These are phyloP conservation scores for Melanaphis sacchari DNA, from an alignment of 1,140 invertebrate species.

Conservation along the genomic window DNA sequence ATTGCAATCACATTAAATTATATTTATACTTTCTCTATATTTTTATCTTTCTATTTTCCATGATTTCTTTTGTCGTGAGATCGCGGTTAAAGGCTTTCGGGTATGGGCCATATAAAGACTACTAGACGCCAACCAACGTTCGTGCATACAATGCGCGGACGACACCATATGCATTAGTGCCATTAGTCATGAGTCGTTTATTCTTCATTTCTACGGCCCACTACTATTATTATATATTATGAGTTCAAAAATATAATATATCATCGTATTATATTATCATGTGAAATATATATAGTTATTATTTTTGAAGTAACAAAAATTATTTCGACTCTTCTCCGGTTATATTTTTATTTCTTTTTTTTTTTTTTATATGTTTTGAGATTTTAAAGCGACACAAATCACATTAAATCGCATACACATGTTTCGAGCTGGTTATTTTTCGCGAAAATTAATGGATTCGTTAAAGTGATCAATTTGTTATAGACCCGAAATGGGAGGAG, in stretches of 20 bases:
- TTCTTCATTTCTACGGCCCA: background rate
- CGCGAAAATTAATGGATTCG: background rate
- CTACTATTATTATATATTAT: background rate
- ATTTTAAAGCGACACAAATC: constrained; percentile 16
- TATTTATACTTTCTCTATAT: background rate
- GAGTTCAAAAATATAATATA: constrained; percentile 1
- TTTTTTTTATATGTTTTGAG: background rate
- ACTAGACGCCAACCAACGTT: constrained; percentile 13
- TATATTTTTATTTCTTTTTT: background rate
- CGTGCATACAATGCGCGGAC: background rate
- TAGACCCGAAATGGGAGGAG: background rate
- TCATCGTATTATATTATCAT: constrained; percentile 12
- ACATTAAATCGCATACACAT: background rate
- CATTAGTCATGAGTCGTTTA: constrained; percentile 56
- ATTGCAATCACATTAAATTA: background rate
- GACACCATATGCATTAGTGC: constrained; percentile 47
- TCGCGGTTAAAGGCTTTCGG: constrained; percentile 6
- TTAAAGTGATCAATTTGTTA: constrained; percentile 8
- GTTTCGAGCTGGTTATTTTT: background rate
- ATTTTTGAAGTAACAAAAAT: constrained; percentile 19
- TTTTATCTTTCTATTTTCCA: background rate
- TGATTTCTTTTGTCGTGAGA: constrained; percentile 2
- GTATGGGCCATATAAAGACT: background rate
- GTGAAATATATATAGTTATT: background rate
- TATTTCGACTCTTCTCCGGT: background rate